Conservation (phyloP, 2,888 invertebrate genomes). For the Dexiosoma caninum region DNA sequence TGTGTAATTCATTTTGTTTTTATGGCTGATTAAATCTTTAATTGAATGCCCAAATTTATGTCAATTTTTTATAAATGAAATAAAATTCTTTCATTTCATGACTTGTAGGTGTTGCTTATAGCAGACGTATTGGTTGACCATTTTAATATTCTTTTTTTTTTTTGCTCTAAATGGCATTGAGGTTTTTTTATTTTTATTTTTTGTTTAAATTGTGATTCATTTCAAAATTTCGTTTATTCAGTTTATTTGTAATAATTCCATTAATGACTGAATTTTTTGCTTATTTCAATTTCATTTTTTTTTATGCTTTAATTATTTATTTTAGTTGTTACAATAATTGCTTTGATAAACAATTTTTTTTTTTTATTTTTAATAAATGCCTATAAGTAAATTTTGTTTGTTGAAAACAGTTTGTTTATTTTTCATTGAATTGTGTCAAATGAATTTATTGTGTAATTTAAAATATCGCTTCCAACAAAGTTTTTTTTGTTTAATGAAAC, state of each 20-base stretch:
- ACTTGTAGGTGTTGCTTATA: conserved; percentile 16
- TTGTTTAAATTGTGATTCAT: neutral
- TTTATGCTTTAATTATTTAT: neutral
- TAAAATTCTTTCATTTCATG: too few relatives aligned
- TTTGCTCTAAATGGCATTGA: neutral
- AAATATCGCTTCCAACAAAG: too few relatives aligned
- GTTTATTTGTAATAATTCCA: neutral
- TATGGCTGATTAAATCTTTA: neutral
- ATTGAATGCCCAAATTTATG: neutral
- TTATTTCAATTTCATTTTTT: neutral
- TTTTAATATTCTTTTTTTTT: neutral
- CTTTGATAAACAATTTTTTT: conserved; percentile 36
- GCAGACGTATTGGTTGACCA: neutral
- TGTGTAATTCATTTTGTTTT: neutral
- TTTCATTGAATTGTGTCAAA: neutral
- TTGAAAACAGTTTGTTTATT: neutral
- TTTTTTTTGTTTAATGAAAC: too few relatives aligned
- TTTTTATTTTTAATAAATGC: neutral
- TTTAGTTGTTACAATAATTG: too few relatives aligned
- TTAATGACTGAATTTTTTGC: neutral
- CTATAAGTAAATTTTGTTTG: neutral
- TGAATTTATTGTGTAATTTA: neutral
- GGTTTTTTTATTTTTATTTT: neutral
- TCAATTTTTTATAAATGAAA: too few relatives aligned
- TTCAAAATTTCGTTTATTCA: neutral